Percentiles rank a stretch among this genome's conserved stretches.
Evolutionary conservation across 2,113 vertebrate genomes (phyloP).

Genomic region (Pandion haliaetus): DNA sequence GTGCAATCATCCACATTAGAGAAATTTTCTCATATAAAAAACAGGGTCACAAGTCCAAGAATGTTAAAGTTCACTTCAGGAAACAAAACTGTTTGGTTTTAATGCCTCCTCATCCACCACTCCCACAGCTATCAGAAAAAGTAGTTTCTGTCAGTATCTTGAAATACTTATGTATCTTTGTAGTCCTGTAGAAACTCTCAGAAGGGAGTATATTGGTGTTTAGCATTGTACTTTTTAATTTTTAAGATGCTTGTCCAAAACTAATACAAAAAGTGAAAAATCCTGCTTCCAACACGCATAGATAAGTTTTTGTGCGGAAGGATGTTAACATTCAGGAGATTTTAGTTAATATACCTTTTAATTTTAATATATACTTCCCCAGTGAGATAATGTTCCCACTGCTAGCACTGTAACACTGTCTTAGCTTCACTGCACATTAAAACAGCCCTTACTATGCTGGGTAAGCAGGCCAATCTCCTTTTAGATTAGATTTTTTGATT

Average conservation of each 20-base stretch:
- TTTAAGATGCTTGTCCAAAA: background rate
- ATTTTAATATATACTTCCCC: background rate
- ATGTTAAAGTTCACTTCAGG: background rate
- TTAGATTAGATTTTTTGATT: slow-evolving; percentile 49
- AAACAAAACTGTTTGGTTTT: slow-evolving; percentile 42
- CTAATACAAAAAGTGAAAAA: background rate
- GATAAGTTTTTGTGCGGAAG: background rate
- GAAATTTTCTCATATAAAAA: slow-evolving; percentile 4
- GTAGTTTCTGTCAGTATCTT: background rate
- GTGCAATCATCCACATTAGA: slow-evolving; percentile 56
- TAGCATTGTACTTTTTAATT: background rate
- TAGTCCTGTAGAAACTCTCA: background rate
- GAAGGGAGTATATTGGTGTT: background rate
- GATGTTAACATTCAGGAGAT: background rate
- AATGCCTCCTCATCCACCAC: slow-evolving; percentile 11
- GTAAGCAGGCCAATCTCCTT: slow-evolving; percentile 42
- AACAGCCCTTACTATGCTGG: slow-evolving; percentile 28
- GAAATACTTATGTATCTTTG: background rate
- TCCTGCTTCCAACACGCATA: background rate
- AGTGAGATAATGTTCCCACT: background rate
- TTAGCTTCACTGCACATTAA: slow-evolving; percentile 42
- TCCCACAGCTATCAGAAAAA: background rate
- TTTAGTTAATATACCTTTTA: background rate
- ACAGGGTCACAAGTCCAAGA: slow-evolving; percentile 42
- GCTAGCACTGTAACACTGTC: background rate